Conservation (phyloP, 2,113 vertebrate species). For the Larimichthys crocea region DNA sequence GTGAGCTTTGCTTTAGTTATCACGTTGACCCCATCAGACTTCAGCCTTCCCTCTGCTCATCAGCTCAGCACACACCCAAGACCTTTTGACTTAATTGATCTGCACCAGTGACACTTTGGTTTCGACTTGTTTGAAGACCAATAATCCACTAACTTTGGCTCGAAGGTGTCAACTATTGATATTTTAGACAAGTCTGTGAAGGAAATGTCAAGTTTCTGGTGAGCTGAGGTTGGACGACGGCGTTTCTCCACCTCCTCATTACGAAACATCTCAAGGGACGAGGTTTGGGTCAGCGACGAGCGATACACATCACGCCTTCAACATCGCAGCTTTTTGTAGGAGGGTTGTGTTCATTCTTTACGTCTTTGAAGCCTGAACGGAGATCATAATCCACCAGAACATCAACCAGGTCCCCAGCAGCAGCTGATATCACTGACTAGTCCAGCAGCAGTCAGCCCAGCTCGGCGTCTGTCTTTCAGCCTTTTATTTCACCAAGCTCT, state of each 20-base stretch:
- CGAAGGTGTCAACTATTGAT: background rate
- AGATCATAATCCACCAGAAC: too few species aligned
- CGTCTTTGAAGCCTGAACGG: too few species aligned
- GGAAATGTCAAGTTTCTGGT: background rate
- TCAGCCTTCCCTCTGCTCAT: conserved; percentile 54
- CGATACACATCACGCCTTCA: background rate
- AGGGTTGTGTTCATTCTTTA: too few species aligned
- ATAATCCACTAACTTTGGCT: background rate
- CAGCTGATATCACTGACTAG: too few species aligned
- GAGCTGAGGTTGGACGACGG: background rate
- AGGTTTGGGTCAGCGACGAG: background rate
- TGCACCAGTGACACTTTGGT: conserved; percentile 19
- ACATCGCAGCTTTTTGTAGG: too few species aligned
- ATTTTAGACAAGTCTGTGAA: background rate
- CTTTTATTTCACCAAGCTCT: too few species aligned
- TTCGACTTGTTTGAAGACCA: background rate
- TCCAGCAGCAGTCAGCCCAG: too few species aligned
- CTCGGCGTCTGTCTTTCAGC: too few species aligned
- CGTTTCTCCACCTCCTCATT: too few species aligned
- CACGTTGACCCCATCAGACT: conserved; percentile 55
- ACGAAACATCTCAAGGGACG: conserved; percentile 1
- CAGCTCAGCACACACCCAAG: conserved; percentile 16
- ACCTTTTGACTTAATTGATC: conserved; percentile 67
- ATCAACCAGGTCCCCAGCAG: too few species aligned
- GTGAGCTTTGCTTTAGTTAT: conserved; percentile 64